Evolutionary conservation across 2,888 invertebrate genomes (phyloP), one percentile per base, ranked within the genome.

Genomic region (Eupsilia transversa): DNA sequence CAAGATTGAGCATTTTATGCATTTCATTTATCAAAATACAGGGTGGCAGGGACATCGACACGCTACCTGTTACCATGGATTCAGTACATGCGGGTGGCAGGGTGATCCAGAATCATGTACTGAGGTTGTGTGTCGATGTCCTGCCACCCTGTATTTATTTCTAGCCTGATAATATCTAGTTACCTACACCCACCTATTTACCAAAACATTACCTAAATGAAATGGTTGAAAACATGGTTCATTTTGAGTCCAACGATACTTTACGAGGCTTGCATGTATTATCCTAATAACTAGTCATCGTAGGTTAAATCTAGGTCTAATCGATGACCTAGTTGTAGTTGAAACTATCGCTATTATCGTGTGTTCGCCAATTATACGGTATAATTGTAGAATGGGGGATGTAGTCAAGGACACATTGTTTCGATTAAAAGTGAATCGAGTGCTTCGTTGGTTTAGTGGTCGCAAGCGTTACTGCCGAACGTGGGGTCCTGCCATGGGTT

Each of bases 281-380:
- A 38, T 80, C 23, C 59, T 82, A 80, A 82, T 82, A 77, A 77
- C 57, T 6, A 56, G 38, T 63, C 23, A 57, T 64, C 41, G 54
- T 9, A 0, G 46, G 41, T 68, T 14, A 67, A 72, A 73, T 74
- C 65, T 77, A 77, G 66, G 57, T 35, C n/a, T 54, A 1, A 70
- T 63, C 77, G 46, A 77, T 71, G 70, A 57, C 82, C 79, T 82
- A 63, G 49, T 43, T 81, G n/a, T 20, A 41, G 23, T 23, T 64
- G 10, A 4, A 35, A 60, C 30, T 54, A 41, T 52, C 12, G 35
- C 33, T 30, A 10, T 63, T 64, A 59, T 33, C 38, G 30, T 14
- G n/a, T 12, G 35, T n/a, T 35, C 41, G 46, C 5, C 20, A 14
- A 12, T 63, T 23, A 61, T 27, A 20, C 1, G n/a, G 27, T 43